Evolutionary conservation across 2,797 vertebrate species (phyloP).

Genomic region (Scomberomorus guttatus): DNA sequence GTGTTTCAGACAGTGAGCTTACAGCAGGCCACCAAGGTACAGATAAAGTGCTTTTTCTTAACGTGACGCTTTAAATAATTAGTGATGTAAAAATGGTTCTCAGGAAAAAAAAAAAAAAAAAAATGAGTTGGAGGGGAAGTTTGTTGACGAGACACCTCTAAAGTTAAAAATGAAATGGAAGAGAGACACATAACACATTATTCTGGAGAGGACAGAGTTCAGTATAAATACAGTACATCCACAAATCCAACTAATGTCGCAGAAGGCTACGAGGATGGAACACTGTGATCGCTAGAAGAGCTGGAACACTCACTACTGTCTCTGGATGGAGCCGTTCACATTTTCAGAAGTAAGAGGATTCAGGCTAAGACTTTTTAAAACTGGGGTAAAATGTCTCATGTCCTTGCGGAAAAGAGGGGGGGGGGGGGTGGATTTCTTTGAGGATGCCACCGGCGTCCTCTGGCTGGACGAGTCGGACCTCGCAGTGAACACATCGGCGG

Average conservation of each 20-base stretch:
- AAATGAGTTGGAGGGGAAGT: not conserved
- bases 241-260: conserved; percentile 66
- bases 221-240: conserved; percentile 69
- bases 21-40: conserved; percentile 91
- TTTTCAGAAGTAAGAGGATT: conserved; percentile 76
- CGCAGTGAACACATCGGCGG: conserved; percentile 24
- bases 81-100: conserved; percentile 79
- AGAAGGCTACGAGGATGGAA: conserved; percentile 72
- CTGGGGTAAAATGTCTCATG: conserved; percentile 29
- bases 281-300: conserved; percentile 74
- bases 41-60: conserved; percentile 90
- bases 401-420: conserved; percentile 18
- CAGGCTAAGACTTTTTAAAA: conserved; percentile 79
- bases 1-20: conserved; percentile 82
- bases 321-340: conserved; percentile 83
- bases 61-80: conserved; percentile 88
- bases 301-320: conserved; percentile 75
- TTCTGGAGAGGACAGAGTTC: conserved; percentile 61
- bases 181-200: conserved; percentile 42
- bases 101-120: conserved; percentile 30
- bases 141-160: conserved; percentile 45
- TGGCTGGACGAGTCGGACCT: conserved; percentile 56
- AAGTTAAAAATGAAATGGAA: conserved; percentile 64
- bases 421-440: conserved; percentile 7
- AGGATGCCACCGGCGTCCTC: conserved; percentile 48